Conservation (phyloP, 2,113 vertebrate species). For the Triplophysa rosa region DNA sequence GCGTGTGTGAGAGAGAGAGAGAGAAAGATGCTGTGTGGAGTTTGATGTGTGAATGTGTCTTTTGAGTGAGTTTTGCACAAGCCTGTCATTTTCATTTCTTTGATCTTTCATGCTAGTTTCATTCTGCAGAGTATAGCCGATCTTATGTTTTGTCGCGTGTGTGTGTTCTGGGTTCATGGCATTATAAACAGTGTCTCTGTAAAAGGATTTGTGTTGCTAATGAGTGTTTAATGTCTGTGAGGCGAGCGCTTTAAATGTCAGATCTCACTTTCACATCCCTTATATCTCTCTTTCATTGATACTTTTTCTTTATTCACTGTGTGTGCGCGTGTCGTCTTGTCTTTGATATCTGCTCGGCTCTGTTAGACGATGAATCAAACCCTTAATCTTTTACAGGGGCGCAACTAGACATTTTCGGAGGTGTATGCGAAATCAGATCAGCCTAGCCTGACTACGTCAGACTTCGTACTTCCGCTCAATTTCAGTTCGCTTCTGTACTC, state of each 20-base stretch:
- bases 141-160: not conserved
- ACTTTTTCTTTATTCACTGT: too few species aligned
- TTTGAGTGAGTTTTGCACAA: too few species aligned
- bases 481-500: too few species aligned
- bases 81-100: not conserved
- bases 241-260: slow-evolving; percentile 4
- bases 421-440: too few species aligned
- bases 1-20: too few species aligned
- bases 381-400: slow-evolving; percentile 27
- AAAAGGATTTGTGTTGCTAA: slow-evolving; percentile 22
- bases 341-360: not conserved
- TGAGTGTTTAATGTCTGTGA: not conserved
- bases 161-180: slow-evolving; percentile 3
- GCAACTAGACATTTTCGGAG: too few species aligned
- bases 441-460: too few species aligned
- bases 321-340: not conserved
- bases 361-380: not conserved
- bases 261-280: not conserved
- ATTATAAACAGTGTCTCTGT: slow-evolving; percentile 27
- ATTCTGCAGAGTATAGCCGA: too few species aligned
- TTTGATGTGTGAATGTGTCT: too few species aligned
- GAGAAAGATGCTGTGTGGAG: too few species aligned
- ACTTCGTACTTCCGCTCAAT: too few species aligned
- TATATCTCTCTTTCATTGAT: not conserved
- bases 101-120: not conserved